Evolutionary conservation across 92 coral and sea anemone species (phyloP).

Genomic region (Desmophyllum pertusum): DNA sequence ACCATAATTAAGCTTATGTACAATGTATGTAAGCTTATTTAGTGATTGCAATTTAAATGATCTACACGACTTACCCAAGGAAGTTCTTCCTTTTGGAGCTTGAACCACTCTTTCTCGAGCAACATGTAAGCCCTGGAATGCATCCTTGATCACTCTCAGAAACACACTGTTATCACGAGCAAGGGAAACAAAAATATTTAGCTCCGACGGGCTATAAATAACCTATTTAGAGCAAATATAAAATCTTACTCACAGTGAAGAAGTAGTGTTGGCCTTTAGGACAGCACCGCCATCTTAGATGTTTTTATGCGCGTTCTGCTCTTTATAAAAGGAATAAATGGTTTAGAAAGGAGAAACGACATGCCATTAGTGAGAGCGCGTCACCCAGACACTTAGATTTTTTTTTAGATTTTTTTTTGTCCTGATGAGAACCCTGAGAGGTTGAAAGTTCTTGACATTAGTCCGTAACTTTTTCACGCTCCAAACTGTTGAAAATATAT

Average conservation of each 20-base stretch:
- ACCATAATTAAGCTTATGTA: too few relatives aligned
- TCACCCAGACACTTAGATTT: too few relatives aligned
- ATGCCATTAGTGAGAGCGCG: too few relatives aligned
- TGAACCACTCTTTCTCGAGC: conserved; percentile 92
- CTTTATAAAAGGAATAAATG: neutral
- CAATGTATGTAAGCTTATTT: too few relatives aligned
- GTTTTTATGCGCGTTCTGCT: neutral
- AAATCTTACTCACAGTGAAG: neutral
- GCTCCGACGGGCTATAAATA: neutral
- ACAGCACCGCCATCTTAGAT: neutral
- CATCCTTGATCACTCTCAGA: conserved; percentile 46
- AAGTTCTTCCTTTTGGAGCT: conserved; percentile 73
- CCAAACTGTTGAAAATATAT: too few relatives aligned
- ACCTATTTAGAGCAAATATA: neutral
- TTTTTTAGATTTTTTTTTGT: too few relatives aligned
- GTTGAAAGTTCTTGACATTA: too few relatives aligned
- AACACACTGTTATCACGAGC: neutral
- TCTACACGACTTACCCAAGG: conserved; percentile 80
- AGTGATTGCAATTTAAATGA: neutral
- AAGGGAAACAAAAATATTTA: neutral
- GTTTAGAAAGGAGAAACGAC: neutral
- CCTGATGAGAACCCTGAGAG: too few relatives aligned
- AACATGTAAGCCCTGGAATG: conserved; percentile 93
- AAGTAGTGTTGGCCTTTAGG: neutral
- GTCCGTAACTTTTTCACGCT: too few relatives aligned